These are phyloP conservation scores for Nysson spinosus DNA, from an alignment of 2,888 invertebrate genomes.

Conservation along the genomic window DNA sequence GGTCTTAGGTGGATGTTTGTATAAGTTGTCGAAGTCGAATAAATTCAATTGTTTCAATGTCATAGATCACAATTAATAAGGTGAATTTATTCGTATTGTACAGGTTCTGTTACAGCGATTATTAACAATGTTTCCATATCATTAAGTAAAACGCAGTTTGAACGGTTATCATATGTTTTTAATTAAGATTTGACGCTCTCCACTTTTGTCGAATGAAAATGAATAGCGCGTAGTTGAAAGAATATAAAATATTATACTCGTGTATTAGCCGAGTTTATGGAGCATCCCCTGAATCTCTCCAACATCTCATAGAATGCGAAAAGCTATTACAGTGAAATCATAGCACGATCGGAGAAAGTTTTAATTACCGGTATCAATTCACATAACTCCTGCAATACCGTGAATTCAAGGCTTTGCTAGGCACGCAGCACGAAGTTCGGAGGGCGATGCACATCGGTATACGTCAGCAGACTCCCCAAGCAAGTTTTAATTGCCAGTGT, in stretches of 20 bases:
- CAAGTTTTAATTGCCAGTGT: constrained; percentile 61
- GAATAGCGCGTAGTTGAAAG: neutral
- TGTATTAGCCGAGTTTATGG: neutral
- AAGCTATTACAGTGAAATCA: constrained; percentile 46
- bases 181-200: no score
- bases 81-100: no score
- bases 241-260: no score
- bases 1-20: no score
- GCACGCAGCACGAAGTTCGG: constrained; percentile 48
- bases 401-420: constrained; percentile 45
- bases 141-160: no score
- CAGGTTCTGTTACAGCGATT: no score
- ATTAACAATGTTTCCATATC: no score
- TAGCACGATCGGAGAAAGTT: constrained; percentile 57
- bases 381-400: constrained; percentile 48
- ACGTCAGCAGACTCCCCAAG: constrained; percentile 37
- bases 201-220: no score
- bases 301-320: constrained; percentile 31
- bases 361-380: constrained; percentile 66
- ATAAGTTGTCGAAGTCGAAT: no score
- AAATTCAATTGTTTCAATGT: no score
- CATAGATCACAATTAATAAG: no score
- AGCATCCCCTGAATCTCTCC: constrained; percentile 16
- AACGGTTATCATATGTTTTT: no score
- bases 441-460: constrained; percentile 28